Evolutionary conservation across 2,888 invertebrate genomes (phyloP).

Genomic region (Meta bourneti): DNA sequence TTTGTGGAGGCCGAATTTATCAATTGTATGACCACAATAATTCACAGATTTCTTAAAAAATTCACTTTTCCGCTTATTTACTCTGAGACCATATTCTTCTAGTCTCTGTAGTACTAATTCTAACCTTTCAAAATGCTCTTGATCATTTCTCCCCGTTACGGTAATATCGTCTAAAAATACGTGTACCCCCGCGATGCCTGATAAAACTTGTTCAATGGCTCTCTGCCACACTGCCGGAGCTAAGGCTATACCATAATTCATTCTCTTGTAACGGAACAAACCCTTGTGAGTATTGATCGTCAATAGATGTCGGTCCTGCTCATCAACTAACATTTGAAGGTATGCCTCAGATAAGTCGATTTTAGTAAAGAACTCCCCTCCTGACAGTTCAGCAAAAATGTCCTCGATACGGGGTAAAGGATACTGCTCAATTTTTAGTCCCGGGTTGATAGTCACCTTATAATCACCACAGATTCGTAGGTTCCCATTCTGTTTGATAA

Average conservation of each 20-base stretch:
- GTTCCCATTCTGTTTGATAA: constrained; percentile 78
- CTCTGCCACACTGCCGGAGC: constrained; percentile 68
- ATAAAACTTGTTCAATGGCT: too few relatives aligned
- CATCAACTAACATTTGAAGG: constrained; percentile 79
- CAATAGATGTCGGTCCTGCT: constrained; percentile 79
- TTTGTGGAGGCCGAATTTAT: constrained; percentile 59
- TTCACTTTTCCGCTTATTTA: too few relatives aligned
- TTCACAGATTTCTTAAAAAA: constrained; percentile 39
- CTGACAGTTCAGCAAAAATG: constrained; percentile 76
- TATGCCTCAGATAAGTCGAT: constrained; percentile 80
- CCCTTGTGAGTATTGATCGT: constrained; percentile 80
- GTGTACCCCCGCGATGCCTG: too few relatives aligned
- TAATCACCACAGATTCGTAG: constrained; percentile 80
- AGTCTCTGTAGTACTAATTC: too few relatives aligned
- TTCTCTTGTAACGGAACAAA: constrained; percentile 79
- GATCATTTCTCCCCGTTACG: too few relatives aligned
- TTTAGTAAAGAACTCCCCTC: constrained; percentile 78
- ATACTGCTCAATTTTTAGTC: constrained; percentile 78
- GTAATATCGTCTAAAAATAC: too few relatives aligned
- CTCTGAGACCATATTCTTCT: too few relatives aligned
- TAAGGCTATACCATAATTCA: constrained; percentile 79
- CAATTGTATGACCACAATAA: constrained; percentile 55
- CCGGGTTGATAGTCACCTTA: constrained; percentile 78
- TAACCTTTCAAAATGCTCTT: too few relatives aligned
- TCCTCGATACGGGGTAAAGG: constrained; percentile 78